These are phyloP conservation scores for Andrena praecox DNA, from an alignment of 2,888 invertebrate species.

Conservation along the genomic window DNA sequence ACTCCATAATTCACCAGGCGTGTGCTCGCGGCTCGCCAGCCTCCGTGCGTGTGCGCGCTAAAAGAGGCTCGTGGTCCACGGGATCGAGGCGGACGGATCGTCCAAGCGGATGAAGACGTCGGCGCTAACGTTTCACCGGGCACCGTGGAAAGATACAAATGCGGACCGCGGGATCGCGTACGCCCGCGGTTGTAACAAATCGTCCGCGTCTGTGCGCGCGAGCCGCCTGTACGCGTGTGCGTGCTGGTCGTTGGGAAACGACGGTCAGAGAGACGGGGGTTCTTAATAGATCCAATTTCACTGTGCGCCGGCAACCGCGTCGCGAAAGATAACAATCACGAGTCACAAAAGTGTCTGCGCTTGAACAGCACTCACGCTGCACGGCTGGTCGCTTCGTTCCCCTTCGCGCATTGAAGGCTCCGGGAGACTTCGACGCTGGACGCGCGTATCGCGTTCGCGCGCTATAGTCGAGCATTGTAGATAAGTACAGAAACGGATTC, in stretches of 20 bases:
- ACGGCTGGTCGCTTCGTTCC: background rate
- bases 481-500: too few species aligned
- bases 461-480: conserved; percentile 12
- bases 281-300: conserved; percentile 39
- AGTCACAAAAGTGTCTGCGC: too few species aligned
- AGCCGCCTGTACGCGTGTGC: conserved; percentile 10
- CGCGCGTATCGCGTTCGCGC: conserved; percentile 15
- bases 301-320: background rate
- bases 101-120: conserved; percentile 75
- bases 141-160: conserved; percentile 76
- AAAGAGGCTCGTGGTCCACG: conserved; percentile 27
- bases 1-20: conserved; percentile 78
- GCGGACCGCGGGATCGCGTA: conserved; percentile 50
- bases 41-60: conserved; percentile 37
- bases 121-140: conserved; percentile 74
- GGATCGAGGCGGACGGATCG: conserved; percentile 49
- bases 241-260: background rate
- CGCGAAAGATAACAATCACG: too few species aligned
- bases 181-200: conserved; percentile 72
- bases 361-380: background rate
- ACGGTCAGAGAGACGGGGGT: too few species aligned
- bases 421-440: conserved; percentile 13
- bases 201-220: conserved; percentile 19
- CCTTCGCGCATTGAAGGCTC: conserved; percentile 13
- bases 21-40: conserved; percentile 47